phyloP scores from a whole-genome alignment of 64 coral and sea anemone genomes.

The Actinia equina region DNA sequence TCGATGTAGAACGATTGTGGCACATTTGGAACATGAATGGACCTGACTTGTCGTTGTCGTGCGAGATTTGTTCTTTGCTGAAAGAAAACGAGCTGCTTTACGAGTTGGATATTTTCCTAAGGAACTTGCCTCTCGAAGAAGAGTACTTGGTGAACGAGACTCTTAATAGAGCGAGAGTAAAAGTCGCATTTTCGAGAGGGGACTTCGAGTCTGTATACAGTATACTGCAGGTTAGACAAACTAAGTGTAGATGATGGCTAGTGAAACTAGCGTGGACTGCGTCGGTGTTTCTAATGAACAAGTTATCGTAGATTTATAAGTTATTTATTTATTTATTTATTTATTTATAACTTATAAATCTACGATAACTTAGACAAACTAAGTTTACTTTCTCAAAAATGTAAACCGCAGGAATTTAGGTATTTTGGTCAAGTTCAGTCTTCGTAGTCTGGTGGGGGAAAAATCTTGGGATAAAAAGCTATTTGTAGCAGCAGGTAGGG shows the following conservation, averaged over 20 bases:
- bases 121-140: conserved; percentile 15
- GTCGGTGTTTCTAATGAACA: no score
- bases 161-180: conserved; percentile 39
- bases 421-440: no score
- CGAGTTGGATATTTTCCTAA: conserved; percentile 45
- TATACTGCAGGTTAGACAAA: conserved; percentile 49
- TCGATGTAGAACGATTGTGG: conserved; percentile 6
- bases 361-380: no score
- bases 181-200: conserved; percentile 20
- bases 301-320: no score
- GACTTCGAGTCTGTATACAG: conserved; percentile 48
- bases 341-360: no score
- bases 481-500: no score
- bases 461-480: no score
- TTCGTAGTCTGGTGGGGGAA: no score
- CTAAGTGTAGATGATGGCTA: no score
- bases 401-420: no score
- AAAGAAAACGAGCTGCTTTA: conserved; percentile 18
- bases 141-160: conserved; percentile 35
- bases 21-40: conserved; percentile 60
- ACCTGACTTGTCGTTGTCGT: conserved; percentile 35
- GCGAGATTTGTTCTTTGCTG: conserved; percentile 45
- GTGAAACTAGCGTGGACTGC: no score
- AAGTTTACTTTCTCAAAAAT: background rate
- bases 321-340: no score